These are phyloP conservation scores for Isurus oxyrinchus DNA, from an alignment of 2,113 vertebrate genomes.

Conservation along the genomic window DNA sequence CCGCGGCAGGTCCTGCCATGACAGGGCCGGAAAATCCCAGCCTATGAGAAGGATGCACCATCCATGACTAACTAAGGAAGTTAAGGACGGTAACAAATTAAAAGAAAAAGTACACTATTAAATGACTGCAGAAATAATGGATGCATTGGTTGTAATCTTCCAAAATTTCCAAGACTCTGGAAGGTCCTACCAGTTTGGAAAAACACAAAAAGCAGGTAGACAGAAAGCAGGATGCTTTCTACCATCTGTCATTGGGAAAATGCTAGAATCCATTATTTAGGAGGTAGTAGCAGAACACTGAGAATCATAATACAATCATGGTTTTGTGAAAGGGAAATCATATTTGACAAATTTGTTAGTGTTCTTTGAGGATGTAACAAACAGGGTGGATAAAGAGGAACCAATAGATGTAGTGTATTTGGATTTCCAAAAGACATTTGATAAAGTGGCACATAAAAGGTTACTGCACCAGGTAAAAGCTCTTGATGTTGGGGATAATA, in stretches of 20 bases:
- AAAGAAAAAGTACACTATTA: not conserved
- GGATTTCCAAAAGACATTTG: not conserved
- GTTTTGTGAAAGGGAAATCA: not conserved
- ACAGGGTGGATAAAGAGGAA: not conserved
- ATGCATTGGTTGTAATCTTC: too few species aligned
- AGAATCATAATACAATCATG: not conserved
- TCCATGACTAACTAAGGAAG: too few species aligned
- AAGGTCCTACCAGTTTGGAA: not conserved
- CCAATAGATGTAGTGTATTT: not conserved
- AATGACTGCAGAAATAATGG: too few species aligned
- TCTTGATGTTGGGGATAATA: not conserved
- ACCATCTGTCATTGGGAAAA: too few species aligned
- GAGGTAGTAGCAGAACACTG: too few species aligned
- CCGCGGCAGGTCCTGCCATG: too few species aligned
- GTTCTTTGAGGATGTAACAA: not conserved
- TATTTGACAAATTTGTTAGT: not conserved
- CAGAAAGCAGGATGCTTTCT: not conserved
- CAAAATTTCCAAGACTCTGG: too few species aligned
- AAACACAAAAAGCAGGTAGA: not conserved
- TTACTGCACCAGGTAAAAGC: not conserved
- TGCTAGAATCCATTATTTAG: too few species aligned
- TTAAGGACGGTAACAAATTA: not conserved
- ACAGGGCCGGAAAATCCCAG: too few species aligned
- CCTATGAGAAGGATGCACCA: too few species aligned
- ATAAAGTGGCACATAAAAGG: not conserved